These are phyloP conservation scores for Eucera pruinosa DNA, from an alignment of 2,888 invertebrate species.

Conservation along the genomic window DNA sequence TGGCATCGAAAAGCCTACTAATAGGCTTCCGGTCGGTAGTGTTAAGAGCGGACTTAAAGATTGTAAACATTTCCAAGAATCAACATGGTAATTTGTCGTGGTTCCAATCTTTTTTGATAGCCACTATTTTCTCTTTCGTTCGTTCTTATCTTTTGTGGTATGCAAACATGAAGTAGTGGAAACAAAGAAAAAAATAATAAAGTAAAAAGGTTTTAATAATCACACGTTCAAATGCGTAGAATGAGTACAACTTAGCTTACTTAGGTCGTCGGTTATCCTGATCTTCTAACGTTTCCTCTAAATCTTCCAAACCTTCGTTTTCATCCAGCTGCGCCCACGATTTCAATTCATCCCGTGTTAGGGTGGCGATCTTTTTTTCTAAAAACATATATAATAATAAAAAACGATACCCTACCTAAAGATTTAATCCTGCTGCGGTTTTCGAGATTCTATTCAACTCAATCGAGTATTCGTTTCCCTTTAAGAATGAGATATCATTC, in stretches of 20 bases:
- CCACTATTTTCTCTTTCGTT: constrained; percentile 16
- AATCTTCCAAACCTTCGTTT: constrained; percentile 85
- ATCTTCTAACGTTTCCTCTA: constrained; percentile 79
- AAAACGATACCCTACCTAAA: neutral
- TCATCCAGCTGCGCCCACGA: constrained; percentile 86
- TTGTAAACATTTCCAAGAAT: neutral
- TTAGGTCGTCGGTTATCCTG: constrained; percentile 82
- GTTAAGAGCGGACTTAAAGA: constrained; percentile 5
- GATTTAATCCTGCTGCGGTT: no score
- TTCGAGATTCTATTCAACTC: no score
- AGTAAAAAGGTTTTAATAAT: constrained; percentile 49
- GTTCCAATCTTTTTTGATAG: neutral
- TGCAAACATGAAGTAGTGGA: constrained; percentile 34
- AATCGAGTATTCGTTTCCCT: no score
- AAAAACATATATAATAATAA: constrained; percentile 27
- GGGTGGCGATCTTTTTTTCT: constrained; percentile 92
- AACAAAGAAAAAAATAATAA: constrained; percentile 51
- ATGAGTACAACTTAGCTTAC: constrained; percentile 75
- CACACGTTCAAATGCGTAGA: constrained; percentile 62
- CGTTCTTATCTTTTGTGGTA: constrained; percentile 27
- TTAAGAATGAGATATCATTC: no score
- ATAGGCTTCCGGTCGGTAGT: neutral
- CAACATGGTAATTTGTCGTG: neutral
- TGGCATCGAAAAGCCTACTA: no score
- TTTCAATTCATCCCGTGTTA: constrained; percentile 88